phyloP scores from a whole-genome alignment of 2,888 invertebrate genomes.

The Athalia cordata region DNA sequence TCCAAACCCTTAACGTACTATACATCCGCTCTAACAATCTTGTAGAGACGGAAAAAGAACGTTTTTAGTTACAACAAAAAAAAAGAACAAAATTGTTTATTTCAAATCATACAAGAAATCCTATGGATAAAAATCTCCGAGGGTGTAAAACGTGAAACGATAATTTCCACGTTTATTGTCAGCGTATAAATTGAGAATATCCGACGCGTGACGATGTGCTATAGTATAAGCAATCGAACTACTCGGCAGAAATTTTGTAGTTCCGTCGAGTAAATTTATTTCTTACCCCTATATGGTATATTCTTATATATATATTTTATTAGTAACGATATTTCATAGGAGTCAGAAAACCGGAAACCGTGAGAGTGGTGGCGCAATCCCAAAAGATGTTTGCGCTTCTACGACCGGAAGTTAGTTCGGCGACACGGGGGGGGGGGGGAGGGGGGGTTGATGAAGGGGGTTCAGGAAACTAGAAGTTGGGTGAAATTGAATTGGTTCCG shows the following conservation, averaged over 20 bases:
- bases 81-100: no score
- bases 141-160: no score
- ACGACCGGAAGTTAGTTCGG: slow-evolving; percentile 59
- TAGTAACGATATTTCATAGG: slow-evolving; percentile 58
- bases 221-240: no score
- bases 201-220: slow-evolving; percentile 63
- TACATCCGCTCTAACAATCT: no score
- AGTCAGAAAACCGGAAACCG: slow-evolving; percentile 58
- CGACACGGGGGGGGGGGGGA: no score
- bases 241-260: no score
- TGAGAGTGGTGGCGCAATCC: slow-evolving; percentile 62
- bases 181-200: slow-evolving; percentile 57
- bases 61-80: no score
- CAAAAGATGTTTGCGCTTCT: slow-evolving; percentile 57
- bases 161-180: slow-evolving; percentile 40
- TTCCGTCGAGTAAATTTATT: no score
- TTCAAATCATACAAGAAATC: no score
- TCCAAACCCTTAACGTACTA: not conserved
- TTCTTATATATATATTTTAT: not conserved
- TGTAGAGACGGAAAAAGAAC: no score
- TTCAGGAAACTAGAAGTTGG: slow-evolving; percentile 20
- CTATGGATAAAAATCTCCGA: no score
- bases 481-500: slow-evolving; percentile 69
- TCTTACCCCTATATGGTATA: not conserved
- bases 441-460: no score